Evolutionary conservation across 2,113 vertebrate genomes (phyloP).

Genomic region (Odontophorus gujanensis): DNA sequence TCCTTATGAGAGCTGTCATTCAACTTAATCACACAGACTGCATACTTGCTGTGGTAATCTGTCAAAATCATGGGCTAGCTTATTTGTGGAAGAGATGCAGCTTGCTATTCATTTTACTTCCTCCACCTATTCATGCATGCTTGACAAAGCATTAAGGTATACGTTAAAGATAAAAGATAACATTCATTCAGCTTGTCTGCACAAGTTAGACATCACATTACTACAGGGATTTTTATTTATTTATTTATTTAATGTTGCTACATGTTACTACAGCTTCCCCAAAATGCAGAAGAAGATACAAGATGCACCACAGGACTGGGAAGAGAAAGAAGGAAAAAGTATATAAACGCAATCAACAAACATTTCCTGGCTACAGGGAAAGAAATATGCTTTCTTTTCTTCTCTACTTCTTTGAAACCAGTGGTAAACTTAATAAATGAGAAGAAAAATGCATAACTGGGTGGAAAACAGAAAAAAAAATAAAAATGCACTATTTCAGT

Average conservation of each 20-base stretch:
- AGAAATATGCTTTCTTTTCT: background rate
- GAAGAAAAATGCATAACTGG: background rate
- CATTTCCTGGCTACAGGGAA: background rate
- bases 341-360: background rate
- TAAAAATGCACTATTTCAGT: background rate
- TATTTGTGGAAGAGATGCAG: background rate
- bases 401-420: background rate
- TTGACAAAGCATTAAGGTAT: background rate
- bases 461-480: background rate
- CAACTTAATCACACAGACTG: rapidly evolving
- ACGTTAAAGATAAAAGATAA: background rate
- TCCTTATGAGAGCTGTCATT: background rate
- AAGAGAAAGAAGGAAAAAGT: background rate
- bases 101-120: background rate
- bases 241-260: too few relatives aligned
- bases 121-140: background rate
- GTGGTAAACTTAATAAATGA: background rate
- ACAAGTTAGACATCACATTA: background rate
- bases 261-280: background rate
- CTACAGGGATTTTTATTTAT: too few relatives aligned
- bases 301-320: background rate
- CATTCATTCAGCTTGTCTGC: background rate
- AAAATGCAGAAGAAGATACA: background rate
- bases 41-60: background rate
- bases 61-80: background rate